phyloP scores from a whole-genome alignment of 1,140 invertebrate genomes.

The Linepithema humile region DNA sequence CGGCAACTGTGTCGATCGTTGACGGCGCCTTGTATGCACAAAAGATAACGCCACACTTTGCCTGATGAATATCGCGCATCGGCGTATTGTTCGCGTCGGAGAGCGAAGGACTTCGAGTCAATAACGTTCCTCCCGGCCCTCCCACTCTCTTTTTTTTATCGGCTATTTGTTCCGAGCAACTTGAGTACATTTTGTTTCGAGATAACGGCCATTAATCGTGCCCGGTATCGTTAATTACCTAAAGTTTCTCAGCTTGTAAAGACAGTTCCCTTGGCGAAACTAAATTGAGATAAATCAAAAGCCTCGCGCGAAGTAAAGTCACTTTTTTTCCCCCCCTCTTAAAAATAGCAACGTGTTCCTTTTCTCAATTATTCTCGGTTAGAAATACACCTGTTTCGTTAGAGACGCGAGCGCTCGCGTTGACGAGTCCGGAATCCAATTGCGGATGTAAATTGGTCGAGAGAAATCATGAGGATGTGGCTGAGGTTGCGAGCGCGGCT shows the following conservation, averaged over 20 bases:
- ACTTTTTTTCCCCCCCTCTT: not conserved
- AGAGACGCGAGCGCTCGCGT: not conserved
- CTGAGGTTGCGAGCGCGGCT: not conserved
- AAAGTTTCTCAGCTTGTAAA: not conserved
- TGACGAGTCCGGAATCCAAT: not conserved
- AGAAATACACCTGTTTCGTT: not conserved
- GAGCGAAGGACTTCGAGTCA: not conserved
- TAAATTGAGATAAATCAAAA: conserved; percentile 5
- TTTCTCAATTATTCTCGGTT: too few relatives aligned
- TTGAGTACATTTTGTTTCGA: not conserved
- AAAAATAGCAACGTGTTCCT: not conserved
- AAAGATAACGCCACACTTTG: conserved; percentile 21
- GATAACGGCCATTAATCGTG: conserved; percentile 27
- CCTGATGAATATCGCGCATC: not conserved
- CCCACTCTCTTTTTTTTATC: not conserved
- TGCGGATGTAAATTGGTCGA: conserved; percentile 38
- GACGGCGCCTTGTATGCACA: not conserved
- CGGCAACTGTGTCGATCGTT: not conserved
- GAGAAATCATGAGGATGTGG: not conserved
- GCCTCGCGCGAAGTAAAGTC: not conserved
- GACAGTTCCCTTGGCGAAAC: not conserved
- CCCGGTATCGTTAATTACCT: conserved; percentile 23
- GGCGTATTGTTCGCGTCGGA: not conserved
- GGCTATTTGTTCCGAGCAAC: not conserved
- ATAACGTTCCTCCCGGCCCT: not conserved